Base-by-base conservation (phyloP, 2,113 vertebrate genomes). In the Toxostoma redivivum region DNA sequence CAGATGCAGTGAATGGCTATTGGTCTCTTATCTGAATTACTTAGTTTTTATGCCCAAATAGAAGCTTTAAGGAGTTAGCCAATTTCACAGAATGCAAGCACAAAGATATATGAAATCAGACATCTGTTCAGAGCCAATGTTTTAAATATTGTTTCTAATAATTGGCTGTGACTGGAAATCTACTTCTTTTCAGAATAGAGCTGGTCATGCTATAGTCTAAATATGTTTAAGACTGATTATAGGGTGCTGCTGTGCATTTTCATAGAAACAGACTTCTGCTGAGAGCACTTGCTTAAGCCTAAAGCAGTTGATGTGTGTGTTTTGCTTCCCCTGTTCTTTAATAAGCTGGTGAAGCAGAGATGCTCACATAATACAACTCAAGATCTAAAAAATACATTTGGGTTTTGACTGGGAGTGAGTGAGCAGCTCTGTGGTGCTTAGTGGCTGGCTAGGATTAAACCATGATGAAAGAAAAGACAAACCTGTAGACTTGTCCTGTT, bases 381-480 rank as follows among this genome's bases (percentile, higher is more conserved):
- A 70, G 50, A 91, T 53, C 45, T 81, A 35, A 35, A 81, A 72
- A 40, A 86, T 14, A 25, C 0, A 0, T 56, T 11, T 3, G 2
- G 11, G 13, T 62, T 69, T 81, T 42, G 54, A 23, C 35, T 61
- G 54, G 27, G 47, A 73, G 12, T 20, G 54, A 73, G 25, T 0
- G 0, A 61, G 31, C 3, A 1, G 15, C 21, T 45, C 21, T 27
- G 58, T 60, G 21, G 19, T 1, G 0, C 27, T 37, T 54, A 25
- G 9, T 37, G 80, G 16, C 27, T 7, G 16, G 19, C 27, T 50
- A 42, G 7, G 14, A 13, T 81, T 81, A 81, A 69, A 81, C 16
- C 13, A 21, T 25, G 47, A 30, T 66, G 37, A 30, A 69, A n/a
- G 35, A 86, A 73, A 67, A 74, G n/a, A 30, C 6, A 48, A 54